Evolutionary conservation across 1,140 invertebrate species (phyloP), one percentile per base, ranked within the genome.

Genomic region (Marisa cornuarietis): DNA sequence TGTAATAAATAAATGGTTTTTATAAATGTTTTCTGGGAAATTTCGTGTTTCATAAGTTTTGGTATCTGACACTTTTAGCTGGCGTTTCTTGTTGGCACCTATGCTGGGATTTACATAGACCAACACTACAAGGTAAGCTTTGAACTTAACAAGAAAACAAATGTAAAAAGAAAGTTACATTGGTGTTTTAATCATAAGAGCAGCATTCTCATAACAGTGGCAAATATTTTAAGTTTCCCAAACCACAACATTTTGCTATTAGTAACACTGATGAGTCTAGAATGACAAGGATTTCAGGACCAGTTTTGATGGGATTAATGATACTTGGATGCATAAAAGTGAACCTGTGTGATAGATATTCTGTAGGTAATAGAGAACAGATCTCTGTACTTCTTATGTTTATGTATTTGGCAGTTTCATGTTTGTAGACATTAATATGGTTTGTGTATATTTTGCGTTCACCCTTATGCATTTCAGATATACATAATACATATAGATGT

Each of bases 91-190:
- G 49, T 69, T 78, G 76, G 76, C 49, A 69, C 54, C 20, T 78
- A 69, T 69, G 65, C 42, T 11, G 76, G 76, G 20, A 68, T 78
- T 22, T 78, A 51, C 52, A 52, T 69, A 42, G 76, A 78, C 52
- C 76, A 78, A 69, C 62, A 78, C 52, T 78, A 78, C 51, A 14
- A 51, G 31, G 76, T 78, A 78, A 68, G 63, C 22, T 68, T 5
- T 68, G 10, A 1, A 22, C 22, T 14, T 1, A 22, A 18, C 62
- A 3, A 63, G 62, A 63, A n/a, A n/a, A 20, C 62, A 5, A 20
- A n/a, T 3, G 2, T 63, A 20, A 63, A n/a, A 63, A 63, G n/a
- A 63, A 18, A 63, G n/a, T 42, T 6, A 42, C 6, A 6, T 42
- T 42, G 31, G 2, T 0, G 31, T 42, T 42, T 42, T n/a, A 63